Evolutionary conservation across 2,113 vertebrate genomes (phyloP).

Genomic region (Dinomys branickii): DNA sequence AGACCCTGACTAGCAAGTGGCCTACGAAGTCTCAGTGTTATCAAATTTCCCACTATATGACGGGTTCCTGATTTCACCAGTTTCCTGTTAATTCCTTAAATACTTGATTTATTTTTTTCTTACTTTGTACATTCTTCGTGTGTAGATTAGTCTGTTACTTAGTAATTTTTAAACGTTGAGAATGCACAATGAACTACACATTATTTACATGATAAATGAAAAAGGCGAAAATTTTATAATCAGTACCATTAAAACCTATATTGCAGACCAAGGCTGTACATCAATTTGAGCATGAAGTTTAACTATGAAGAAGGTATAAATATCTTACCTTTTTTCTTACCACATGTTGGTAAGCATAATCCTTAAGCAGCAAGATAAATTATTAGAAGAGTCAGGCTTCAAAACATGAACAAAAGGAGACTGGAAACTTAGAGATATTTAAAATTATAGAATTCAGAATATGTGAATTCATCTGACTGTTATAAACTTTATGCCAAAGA

Average conservation of each 20-base stretch:
- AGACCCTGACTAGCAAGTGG: background rate
- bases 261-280: background rate
- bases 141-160: background rate
- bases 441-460: constrained; percentile 68
- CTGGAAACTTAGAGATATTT: constrained; percentile 33
- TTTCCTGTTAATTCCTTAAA: background rate
- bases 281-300: background rate
- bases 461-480: constrained; percentile 45
- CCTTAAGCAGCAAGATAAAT: constrained; percentile 62
- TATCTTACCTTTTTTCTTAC: constrained; percentile 37
- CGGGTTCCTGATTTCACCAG: background rate
- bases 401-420: constrained; percentile 38
- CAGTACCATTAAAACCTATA: background rate
- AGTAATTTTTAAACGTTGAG: background rate
- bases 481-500: constrained; percentile 60
- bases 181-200: background rate
- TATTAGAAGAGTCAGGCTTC: constrained; percentile 36
- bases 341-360: background rate
- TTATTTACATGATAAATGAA: constrained; percentile 10
- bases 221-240: background rate
- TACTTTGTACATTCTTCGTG: background rate
- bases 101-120: background rate
- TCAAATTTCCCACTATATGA: background rate
- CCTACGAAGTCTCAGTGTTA: background rate
- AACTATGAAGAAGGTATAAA: constrained; percentile 37